These are phyloP conservation scores for Atopsyche davidsoni DNA, from an alignment of 1,140 invertebrate species.

Conservation along the genomic window DNA sequence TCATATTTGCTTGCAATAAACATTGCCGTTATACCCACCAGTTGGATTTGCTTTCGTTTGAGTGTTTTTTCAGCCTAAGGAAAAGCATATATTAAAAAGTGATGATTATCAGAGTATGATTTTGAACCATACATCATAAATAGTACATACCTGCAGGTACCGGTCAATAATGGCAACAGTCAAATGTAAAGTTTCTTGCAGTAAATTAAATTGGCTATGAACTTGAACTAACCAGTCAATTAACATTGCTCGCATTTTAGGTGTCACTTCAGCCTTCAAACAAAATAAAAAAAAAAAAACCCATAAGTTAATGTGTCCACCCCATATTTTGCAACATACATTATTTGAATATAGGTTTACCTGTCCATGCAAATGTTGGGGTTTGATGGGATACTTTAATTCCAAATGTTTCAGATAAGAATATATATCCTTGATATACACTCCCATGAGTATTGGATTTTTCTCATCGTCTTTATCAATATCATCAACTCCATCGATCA, in stretches of 20 bases:
- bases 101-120: neutral
- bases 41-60: constrained; percentile 67
- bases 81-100: neutral
- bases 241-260: constrained; percentile 81
- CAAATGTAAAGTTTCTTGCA: constrained; percentile 88
- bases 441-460: constrained; percentile 65
- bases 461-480: constrained; percentile 63
- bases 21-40: constrained; percentile 87
- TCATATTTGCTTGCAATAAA: constrained; percentile 94
- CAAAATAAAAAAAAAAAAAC: constrained; percentile 22
- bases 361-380: constrained; percentile 60
- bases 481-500: constrained; percentile 52
- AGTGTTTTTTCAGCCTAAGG: constrained; percentile 51
- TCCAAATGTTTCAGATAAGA: constrained; percentile 69
- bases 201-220: constrained; percentile 78
- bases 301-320: neutral
- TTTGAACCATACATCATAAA: neutral
- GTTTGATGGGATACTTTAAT: constrained; percentile 54
- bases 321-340: neutral
- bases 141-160: constrained; percentile 74
- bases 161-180: constrained; percentile 85
- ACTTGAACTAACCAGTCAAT: constrained; percentile 95
- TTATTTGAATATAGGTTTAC: constrained; percentile 28
- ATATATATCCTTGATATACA: constrained; percentile 84
- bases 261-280: constrained; percentile 54